Conservation (phyloP, 1,140 invertebrate species). For the Rhopalosiphum maidis region DNA sequence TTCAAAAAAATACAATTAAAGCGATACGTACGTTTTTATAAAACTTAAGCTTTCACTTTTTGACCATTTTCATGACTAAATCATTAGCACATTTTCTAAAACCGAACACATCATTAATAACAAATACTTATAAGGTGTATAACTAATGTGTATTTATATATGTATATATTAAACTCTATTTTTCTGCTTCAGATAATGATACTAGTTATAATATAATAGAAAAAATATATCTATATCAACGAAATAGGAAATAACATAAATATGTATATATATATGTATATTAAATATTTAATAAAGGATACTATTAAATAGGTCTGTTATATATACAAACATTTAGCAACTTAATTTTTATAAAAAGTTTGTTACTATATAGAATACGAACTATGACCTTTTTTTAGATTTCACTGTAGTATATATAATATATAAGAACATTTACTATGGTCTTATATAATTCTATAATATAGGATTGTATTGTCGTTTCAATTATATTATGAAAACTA, state of each 20-base stretch:
- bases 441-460: too few relatives aligned
- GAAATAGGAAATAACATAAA: not conserved
- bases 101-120: not conserved
- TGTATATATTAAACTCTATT: not conserved
- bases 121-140: not conserved
- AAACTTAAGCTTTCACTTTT: not conserved
- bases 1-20: not conserved
- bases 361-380: not conserved
- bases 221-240: not conserved
- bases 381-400: not conserved
- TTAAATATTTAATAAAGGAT: not conserved
- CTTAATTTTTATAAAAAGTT: not conserved
- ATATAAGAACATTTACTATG: too few relatives aligned
- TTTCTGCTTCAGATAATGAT: not conserved
- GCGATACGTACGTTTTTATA: not conserved
- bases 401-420: not conserved
- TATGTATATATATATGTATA: not conserved
- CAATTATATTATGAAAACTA: not conserved
- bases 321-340: not conserved
- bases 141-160: too few relatives aligned
- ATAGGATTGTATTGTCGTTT: not conserved
- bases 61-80: not conserved
- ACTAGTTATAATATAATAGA: not conserved
- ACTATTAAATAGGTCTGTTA: not conserved
- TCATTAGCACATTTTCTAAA: conserved; percentile 11